Conservation (phyloP, 1,140 invertebrate genomes). For the Camponotus vicinus region DNA sequence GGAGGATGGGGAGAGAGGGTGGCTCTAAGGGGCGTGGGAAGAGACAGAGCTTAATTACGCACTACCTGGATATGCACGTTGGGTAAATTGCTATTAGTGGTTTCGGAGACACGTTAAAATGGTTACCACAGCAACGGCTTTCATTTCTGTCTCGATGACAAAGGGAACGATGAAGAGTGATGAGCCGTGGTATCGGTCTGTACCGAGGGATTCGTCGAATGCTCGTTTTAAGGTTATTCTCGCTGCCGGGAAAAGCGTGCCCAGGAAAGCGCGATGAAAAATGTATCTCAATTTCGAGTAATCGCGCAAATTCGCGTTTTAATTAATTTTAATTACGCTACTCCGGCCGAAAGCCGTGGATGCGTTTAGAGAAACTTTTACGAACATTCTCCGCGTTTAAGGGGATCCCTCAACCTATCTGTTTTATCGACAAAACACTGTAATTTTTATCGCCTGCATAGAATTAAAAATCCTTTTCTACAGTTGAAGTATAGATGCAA, state of each 20-base stretch:
- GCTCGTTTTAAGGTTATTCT: not conserved
- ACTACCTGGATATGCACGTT: conserved; percentile 64
- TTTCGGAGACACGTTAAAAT: conserved; percentile 59
- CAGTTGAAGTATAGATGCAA: too few species aligned
- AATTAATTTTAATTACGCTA: too few species aligned
- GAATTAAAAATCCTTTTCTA: too few species aligned
- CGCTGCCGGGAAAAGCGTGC: not conserved
- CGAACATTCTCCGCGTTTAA: too few species aligned
- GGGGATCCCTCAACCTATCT: too few species aligned
- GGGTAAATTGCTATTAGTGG: conserved; percentile 70
- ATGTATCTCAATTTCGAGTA: not conserved
- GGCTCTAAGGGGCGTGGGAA: conserved; percentile 48
- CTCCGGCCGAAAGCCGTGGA: not conserved
- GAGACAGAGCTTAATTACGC: conserved; percentile 70
- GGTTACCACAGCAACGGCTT: conserved; percentile 63
- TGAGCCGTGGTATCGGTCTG: conserved; percentile 21
- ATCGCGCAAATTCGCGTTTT: too few species aligned
- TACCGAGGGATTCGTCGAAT: not conserved
- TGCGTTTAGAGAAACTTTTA: too few species aligned
- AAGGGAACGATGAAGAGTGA: conserved; percentile 61
- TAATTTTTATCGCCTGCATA: too few species aligned
- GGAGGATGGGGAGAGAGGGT: conserved; percentile 19
- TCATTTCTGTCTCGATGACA: conserved; percentile 59
- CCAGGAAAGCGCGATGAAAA: not conserved
- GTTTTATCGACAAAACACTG: too few species aligned